Evolutionary conservation across 1,140 invertebrate species (phyloP).

Genomic region (Triops longicaudatus): DNA sequence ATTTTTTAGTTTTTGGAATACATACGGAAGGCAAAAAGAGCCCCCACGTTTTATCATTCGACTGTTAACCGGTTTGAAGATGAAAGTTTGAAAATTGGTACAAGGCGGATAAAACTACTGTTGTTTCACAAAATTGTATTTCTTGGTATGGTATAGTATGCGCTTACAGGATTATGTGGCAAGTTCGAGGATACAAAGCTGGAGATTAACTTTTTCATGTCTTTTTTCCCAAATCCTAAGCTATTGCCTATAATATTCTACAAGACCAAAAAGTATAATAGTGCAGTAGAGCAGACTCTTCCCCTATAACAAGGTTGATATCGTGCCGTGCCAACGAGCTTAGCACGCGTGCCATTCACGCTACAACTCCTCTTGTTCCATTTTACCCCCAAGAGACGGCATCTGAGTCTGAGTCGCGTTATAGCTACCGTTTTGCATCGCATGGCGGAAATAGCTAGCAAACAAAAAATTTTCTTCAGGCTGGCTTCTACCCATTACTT

Average conservation of each 20-base stretch:
- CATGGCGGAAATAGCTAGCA: neutral
- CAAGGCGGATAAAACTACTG: neutral
- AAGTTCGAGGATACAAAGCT: too few species aligned
- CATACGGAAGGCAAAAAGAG: neutral
- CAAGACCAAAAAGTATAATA: neutral
- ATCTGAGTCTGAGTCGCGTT: neutral
- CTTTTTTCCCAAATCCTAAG: too few species aligned
- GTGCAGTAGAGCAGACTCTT: neutral
- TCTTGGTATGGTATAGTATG: neutral
- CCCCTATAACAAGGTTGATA: neutral
- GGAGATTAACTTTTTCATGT: too few species aligned
- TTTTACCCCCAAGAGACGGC: neutral
- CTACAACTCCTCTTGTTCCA: neutral
- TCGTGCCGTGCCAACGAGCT: neutral
- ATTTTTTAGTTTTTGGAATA: neutral
- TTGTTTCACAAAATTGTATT: neutral
- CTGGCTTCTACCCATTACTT: too few species aligned
- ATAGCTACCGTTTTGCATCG: neutral
- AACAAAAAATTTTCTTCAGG: too few species aligned
- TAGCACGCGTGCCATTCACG: constrained; percentile 2
- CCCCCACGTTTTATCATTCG: neutral
- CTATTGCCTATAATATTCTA: too few species aligned
- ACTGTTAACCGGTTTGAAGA: neutral
- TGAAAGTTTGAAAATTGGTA: neutral
- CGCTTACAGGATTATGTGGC: too few species aligned